Conservation (phyloP, 2,888 invertebrate species). For the Parnassius smintheus region DNA sequence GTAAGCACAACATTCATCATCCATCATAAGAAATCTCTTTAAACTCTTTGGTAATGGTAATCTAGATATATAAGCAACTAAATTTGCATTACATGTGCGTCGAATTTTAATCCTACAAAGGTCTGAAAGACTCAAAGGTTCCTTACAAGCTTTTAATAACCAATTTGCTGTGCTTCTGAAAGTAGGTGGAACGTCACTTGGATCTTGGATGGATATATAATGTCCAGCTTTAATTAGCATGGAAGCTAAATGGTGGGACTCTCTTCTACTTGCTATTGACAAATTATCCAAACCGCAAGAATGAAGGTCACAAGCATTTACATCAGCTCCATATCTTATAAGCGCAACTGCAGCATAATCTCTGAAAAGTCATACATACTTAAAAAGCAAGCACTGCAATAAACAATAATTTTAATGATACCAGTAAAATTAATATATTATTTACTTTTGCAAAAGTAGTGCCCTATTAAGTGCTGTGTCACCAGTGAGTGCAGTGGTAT, state of each 20-base stretch:
- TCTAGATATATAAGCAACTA: slow-evolving; percentile 57
- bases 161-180: slow-evolving; percentile 55
- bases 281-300: slow-evolving; percentile 80
- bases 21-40: slow-evolving; percentile 81
- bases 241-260: slow-evolving; percentile 50
- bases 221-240: slow-evolving; percentile 72
- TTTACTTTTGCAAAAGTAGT: slow-evolving; percentile 72
- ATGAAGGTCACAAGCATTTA: slow-evolving; percentile 80
- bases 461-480: slow-evolving; percentile 80
- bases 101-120: slow-evolving; percentile 81
- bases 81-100: slow-evolving; percentile 46
- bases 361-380: slow-evolving; percentile 46
- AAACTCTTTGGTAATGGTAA: slow-evolving; percentile 80
- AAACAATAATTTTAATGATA: neutral
- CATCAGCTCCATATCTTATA: slow-evolving; percentile 83
- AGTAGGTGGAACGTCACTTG: slow-evolving; percentile 36
- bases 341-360: slow-evolving; percentile 78
- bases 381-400: slow-evolving; percentile 6
- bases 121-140: slow-evolving; percentile 78
- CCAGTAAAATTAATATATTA: slow-evolving; percentile 39
- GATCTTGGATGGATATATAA: slow-evolving; percentile 35
- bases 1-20: slow-evolving; percentile 55
- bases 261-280: slow-evolving; percentile 72
- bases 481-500: slow-evolving; percentile 66
- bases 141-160: slow-evolving; percentile 62